Evolutionary conservation across 2,797 vertebrate genomes (phyloP).

Genomic region (Gadopsis marmoratus): DNA sequence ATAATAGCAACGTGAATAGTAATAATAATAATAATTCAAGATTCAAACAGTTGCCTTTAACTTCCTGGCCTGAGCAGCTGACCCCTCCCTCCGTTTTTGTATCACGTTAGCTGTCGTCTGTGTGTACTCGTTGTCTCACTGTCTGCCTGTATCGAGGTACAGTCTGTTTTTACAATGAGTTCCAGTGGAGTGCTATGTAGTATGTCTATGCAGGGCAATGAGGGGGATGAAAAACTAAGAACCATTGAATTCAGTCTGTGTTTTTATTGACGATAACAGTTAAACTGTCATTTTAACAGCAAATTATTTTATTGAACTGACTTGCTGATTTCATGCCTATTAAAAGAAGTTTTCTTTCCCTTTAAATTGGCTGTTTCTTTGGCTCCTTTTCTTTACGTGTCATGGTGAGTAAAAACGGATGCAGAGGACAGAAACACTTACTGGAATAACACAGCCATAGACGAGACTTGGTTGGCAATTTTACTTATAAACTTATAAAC

Average conservation of each 20-base stretch:
- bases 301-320: slow-evolving; percentile 66
- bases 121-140: slow-evolving; percentile 30
- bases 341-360: slow-evolving; percentile 75
- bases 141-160: slow-evolving; percentile 52
- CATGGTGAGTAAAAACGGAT: not conserved
- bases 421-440: not conserved
- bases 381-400: not conserved
- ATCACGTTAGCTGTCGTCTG: slow-evolving; percentile 22
- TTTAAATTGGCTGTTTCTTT: slow-evolving; percentile 20
- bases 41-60: slow-evolving; percentile 46
- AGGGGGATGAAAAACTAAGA: slow-evolving; percentile 21
- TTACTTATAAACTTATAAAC: not conserved
- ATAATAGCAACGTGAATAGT: not conserved
- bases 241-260: slow-evolving; percentile 46
- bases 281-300: slow-evolving; percentile 60
- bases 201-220: slow-evolving; percentile 59
- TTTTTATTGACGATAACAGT: slow-evolving; percentile 64
- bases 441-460: not conserved
- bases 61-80: slow-evolving; percentile 35
- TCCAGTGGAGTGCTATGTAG: slow-evolving; percentile 48
- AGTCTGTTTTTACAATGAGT: slow-evolving; percentile 56
- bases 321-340: slow-evolving; percentile 74
- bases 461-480: not conserved
- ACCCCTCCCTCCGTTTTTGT: slow-evolving; percentile 16
- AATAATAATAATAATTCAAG: slow-evolving; percentile 2